A percentile compares a stretch with the other conserved stretches of the same genome.
Evolutionary conservation across 1,140 invertebrate genomes (phyloP).

Genomic region (Melipona quadrifasciata): DNA sequence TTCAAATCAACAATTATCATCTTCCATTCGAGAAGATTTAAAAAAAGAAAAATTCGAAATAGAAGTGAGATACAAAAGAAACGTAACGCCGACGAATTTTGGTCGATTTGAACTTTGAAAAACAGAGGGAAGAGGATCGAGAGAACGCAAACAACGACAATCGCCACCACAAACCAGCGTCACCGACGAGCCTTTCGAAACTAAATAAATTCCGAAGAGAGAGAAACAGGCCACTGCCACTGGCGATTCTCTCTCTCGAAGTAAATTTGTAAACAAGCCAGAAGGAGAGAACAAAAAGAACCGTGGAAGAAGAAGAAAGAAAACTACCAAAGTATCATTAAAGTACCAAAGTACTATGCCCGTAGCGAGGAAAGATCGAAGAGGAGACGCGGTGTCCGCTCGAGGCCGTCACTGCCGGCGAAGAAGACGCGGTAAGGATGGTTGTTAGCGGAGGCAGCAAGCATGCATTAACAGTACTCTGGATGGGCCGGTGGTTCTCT

Average conservation of each 20-base stretch:
- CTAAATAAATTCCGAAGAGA: too few relatives aligned
- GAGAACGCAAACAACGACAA: too few relatives aligned
- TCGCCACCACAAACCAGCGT: too few relatives aligned
- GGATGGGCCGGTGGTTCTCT: constrained; percentile 75
- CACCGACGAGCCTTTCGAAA: too few relatives aligned
- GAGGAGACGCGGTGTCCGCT: constrained; percentile 58
- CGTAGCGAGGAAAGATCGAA: background rate
- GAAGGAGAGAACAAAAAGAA: constrained; percentile 17
- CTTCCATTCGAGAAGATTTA: background rate
- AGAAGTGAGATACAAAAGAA: too few relatives aligned
- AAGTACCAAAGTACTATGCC: background rate
- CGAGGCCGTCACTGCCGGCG: constrained; percentile 63
- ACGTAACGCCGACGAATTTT: too few relatives aligned
- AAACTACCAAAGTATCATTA: background rate
- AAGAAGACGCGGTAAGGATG: constrained; percentile 68
- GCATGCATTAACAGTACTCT: constrained; percentile 82
- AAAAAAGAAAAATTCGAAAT: background rate
- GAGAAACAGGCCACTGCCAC: too few relatives aligned
- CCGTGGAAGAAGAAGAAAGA: background rate
- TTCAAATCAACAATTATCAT: too few relatives aligned
- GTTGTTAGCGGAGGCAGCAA: constrained; percentile 79
- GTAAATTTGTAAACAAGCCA: background rate
- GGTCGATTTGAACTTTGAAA: too few relatives aligned
- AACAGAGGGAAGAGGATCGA: too few relatives aligned
- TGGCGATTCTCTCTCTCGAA: background rate